Evolutionary conservation across 2,113 vertebrate genomes (phyloP), one percentile per base, ranked within the genome.

Genomic region (Beaufortia kweichowensis): DNA sequence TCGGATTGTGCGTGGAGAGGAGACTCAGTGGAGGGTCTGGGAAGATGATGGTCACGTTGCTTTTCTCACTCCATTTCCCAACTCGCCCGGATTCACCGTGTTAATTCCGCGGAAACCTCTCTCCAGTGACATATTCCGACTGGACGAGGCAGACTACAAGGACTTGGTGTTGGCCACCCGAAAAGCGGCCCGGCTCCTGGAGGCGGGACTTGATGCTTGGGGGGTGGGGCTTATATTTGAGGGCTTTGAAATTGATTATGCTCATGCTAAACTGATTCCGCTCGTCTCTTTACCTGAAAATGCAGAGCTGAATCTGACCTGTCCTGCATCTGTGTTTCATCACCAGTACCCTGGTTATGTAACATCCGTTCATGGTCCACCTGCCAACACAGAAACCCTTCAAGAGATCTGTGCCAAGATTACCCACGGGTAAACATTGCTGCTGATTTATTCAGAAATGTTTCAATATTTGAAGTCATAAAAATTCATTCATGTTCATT

Each of bases 41-140:
- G 91, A 93, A 33, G 89, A 92, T 6, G 61, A 84, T 3, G 62
- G 46, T 0, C 91, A 93, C 0, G 84, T 93, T 31, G 90, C 91
- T 6, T 90, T 93, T 50, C 91, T 93, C 80, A 93, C 91, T 0
- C 92, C 92, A 2, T 93, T 91, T 33, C 92, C 92, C 46, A 92
- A 92, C 82, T 79, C 87, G 0, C 91, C 91, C 0, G 91, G 91
- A 7, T 80, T 91, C 17, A 85, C 92, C 0, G 90, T 92, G 57
- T 66, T 93, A 26, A 84, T 91, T 11, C 91, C 92, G 5, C 88
- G 92, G 4, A 88, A 79, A 66, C 92, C 91, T 4, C 73, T 92
- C 61, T 85, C 89, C 73, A 92, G 91, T 0, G 88, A 92, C 65
- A 88, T 93, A 59, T 90, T 93, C 79, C 56, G 85, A 8, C 79